These are phyloP conservation scores for Saturnia japonica DNA, from an alignment of 2,888 invertebrate genomes.

Conservation along the genomic window DNA sequence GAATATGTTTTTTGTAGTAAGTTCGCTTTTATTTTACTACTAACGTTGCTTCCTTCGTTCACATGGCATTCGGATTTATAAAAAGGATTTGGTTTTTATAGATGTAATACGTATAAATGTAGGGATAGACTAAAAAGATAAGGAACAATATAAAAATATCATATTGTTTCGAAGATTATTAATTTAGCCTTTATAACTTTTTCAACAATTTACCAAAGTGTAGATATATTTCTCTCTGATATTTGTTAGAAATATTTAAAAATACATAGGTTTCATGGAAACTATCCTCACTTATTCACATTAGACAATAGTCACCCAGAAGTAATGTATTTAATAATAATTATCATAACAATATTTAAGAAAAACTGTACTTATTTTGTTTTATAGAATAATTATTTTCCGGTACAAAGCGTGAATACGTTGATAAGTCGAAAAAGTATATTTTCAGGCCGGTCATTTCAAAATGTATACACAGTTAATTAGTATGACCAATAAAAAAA, in stretches of 20 bases:
- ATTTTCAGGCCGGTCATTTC: no score
- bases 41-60: neutral
- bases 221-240: neutral
- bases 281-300: neutral
- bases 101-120: neutral
- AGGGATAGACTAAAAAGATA: no score
- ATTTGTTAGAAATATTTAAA: neutral
- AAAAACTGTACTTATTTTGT: no score
- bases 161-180: neutral
- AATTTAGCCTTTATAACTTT: neutral
- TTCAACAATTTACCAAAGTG: neutral
- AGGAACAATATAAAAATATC: neutral
- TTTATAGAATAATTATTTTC: no score
- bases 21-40: constrained; percentile 15
- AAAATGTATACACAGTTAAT: no score
- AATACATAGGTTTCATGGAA: neutral
- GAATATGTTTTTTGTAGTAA: neutral
- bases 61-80: neutral
- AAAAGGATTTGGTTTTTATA: neutral
- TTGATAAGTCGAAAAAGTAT: no score
- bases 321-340: no score
- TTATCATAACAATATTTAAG: no score
- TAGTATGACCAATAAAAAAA: no score
- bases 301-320: no score
- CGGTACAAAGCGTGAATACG: no score